Conservation (phyloP, 2,888 invertebrate species). For the Epicampocera succincta region DNA sequence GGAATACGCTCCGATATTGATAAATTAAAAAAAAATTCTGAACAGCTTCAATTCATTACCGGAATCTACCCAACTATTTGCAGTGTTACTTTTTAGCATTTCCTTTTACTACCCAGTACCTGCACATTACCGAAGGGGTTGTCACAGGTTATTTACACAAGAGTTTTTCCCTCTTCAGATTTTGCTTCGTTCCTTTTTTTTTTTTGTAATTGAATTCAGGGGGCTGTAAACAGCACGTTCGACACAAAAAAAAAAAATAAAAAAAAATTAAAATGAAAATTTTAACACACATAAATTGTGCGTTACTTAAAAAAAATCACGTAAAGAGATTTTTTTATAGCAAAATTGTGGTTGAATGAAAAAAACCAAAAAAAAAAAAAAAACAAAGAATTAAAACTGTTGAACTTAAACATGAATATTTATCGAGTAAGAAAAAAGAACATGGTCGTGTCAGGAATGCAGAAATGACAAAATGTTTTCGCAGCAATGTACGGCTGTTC, state of each 20-base stretch:
- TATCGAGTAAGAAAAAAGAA: slow-evolving; percentile 6
- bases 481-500: slow-evolving; percentile 1
- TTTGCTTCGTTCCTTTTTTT: background rate
- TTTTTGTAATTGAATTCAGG: slow-evolving; percentile 40
- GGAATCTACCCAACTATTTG: background rate
- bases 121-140: slow-evolving; percentile 46
- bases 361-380: background rate
- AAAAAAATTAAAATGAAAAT: background rate
- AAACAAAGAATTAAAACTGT: slow-evolving; percentile 25
- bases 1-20: slow-evolving; percentile 6
- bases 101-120: slow-evolving; percentile 11
- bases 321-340: slow-evolving; percentile 23
- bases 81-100: background rate
- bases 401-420: slow-evolving; percentile 45
- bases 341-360: slow-evolving; percentile 54
- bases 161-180: slow-evolving; percentile 12
- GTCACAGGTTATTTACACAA: slow-evolving; percentile 52
- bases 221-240: slow-evolving; percentile 59
- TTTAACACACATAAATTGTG: slow-evolving; percentile 47
- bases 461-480: slow-evolving; percentile 9
- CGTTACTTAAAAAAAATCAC: slow-evolving; percentile 40
- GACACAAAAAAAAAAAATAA: background rate
- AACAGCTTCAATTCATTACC: background rate
- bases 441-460: background rate
- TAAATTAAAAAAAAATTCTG: slow-evolving; percentile 18